phyloP scores from a whole-genome alignment of 1,140 invertebrate species.

The Aphis craccivora region DNA sequence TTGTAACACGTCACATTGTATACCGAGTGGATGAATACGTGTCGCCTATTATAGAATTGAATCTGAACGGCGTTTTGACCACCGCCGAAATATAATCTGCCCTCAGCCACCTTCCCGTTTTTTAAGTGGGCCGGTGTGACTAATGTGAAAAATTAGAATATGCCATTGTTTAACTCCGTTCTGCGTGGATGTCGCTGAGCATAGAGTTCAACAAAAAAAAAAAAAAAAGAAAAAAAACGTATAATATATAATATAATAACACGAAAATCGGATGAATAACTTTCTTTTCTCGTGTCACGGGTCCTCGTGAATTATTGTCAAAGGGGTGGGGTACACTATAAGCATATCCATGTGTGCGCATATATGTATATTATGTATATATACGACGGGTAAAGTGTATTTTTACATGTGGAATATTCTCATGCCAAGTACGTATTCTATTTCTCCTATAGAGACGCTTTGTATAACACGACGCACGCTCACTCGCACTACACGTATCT shows the following conservation, averaged over 20 bases:
- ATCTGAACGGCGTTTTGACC: conserved; percentile 9
- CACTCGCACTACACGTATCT: background rate
- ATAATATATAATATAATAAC: conserved; percentile 3
- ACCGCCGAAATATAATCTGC: conserved; percentile 22
- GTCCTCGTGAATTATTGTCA: conserved; percentile 32
- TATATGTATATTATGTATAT: background rate
- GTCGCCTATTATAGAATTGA: background rate
- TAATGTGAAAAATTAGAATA: conserved; percentile 51
- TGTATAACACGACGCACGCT: background rate
- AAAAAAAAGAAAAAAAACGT: background rate
- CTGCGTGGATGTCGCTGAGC: conserved; percentile 38
- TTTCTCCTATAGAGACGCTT: background rate
- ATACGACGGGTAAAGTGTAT: background rate
- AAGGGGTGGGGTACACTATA: background rate
- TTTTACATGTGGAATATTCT: conserved; percentile 39
- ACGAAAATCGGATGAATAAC: conserved; percentile 43
- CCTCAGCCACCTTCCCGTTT: conserved; percentile 31
- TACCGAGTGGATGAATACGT: background rate
- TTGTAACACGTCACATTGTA: background rate
- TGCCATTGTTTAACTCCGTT: conserved; percentile 25
- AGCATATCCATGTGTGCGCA: background rate
- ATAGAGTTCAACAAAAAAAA: background rate
- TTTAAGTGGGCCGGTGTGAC: conserved; percentile 44
- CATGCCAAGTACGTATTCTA: background rate
- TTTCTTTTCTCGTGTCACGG: conserved; percentile 45